phyloP scores from a whole-genome alignment of 2,113 vertebrate genomes.

The Pampusana beccarii region DNA sequence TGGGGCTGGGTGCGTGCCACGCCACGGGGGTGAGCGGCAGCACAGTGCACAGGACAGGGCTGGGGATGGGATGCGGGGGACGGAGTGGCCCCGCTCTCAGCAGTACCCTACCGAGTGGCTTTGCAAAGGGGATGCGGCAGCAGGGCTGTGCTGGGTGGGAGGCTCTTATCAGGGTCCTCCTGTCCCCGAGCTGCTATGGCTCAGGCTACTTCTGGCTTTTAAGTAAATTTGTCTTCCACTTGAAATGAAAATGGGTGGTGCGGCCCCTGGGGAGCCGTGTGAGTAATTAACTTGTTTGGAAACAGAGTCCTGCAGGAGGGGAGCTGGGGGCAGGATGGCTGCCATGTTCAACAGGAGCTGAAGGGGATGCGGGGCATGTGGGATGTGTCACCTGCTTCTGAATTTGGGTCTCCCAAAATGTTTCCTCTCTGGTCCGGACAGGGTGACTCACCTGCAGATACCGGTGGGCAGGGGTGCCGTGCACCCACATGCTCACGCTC shows the following conservation, averaged over 20 bases:
- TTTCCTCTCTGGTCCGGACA: not conserved
- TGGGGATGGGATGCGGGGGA: not conserved
- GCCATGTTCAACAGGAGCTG: rapidly evolving
- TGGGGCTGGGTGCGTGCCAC: not conserved
- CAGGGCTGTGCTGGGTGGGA: not conserved
- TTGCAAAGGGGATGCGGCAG: not conserved
- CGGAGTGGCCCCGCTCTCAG: rapidly evolving
- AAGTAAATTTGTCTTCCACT: not conserved
- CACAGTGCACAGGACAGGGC: not conserved
- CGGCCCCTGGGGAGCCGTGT: not conserved
- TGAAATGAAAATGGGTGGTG: not conserved
- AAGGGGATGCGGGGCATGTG: rapidly evolving
- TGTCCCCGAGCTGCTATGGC: rapidly evolving
- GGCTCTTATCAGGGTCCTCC: not conserved
- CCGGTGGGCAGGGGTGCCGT: not conserved
- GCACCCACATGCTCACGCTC: rapidly evolving
- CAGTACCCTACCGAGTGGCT: rapidly evolving
- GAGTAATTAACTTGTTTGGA: not conserved
- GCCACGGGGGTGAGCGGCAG: not conserved
- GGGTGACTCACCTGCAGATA: not conserved
- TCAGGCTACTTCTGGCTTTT: not conserved
- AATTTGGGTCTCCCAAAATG: not conserved
- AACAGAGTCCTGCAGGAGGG: not conserved
- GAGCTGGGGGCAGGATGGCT: not conserved
- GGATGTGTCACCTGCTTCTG: not conserved